Percentiles rank a stretch among this genome's conserved stretches.
phyloP scores from a whole-genome alignment of 2,113 vertebrate species.

The Paratilapia polleni region DNA sequence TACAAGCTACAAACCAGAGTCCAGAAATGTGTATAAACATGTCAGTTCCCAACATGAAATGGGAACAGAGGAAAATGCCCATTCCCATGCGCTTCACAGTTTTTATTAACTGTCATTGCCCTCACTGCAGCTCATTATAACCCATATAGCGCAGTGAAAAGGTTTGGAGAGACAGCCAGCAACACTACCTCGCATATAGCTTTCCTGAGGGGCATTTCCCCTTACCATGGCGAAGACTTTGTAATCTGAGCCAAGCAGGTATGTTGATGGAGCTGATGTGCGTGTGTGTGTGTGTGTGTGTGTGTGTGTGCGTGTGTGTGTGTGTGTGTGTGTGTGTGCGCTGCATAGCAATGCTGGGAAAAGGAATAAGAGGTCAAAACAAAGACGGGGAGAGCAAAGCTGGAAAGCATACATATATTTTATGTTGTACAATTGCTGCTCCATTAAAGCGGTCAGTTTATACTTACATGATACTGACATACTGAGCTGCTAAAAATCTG shows the following conservation, averaged over 20 bases:
- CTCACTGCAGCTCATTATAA: conserved; percentile 65
- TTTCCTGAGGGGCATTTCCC: conserved; percentile 63
- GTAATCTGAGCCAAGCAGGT: conserved; percentile 73
- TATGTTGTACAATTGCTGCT: background rate
- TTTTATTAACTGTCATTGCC: conserved; percentile 51
- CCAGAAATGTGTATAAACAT: conserved; percentile 29
- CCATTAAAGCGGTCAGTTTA: background rate
- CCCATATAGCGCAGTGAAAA: conserved; percentile 40
- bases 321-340: background rate
- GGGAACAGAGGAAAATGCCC: no score
- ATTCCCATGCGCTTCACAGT: no score
- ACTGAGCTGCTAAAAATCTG: background rate
- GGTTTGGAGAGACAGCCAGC: conserved; percentile 42
- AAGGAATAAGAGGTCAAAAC: conserved; percentile 20
- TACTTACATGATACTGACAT: background rate
- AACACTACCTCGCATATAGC: conserved; percentile 38
- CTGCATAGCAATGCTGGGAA: conserved; percentile 34
- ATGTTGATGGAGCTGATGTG: conserved; percentile 49
- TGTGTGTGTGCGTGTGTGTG: background rate
- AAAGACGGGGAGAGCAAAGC: conserved; percentile 19
- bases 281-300: background rate
- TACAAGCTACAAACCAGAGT: background rate
- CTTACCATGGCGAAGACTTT: conserved; percentile 51
- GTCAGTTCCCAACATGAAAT: conserved; percentile 24
- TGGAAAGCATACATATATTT: background rate